Percentiles rank a stretch among this genome's conserved stretches.
Conservation (phyloP, 2,797 vertebrate species). For the Cephalopachus bancanus region DNA sequence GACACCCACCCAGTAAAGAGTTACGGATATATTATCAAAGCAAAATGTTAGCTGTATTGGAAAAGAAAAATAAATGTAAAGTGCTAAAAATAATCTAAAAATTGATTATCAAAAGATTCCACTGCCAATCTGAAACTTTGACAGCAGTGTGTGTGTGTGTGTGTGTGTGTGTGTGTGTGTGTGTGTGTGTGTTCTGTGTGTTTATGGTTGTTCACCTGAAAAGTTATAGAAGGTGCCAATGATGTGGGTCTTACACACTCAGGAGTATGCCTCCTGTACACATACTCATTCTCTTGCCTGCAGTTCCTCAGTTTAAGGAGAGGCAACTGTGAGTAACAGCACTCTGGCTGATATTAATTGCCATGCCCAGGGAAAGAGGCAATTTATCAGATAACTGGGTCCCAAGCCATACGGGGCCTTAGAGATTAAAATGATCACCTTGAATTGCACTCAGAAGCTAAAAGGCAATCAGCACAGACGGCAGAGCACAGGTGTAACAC, state of each 20-base stretch:
- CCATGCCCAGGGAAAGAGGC: slow-evolving; percentile 79
- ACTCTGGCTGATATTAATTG: slow-evolving; percentile 79
- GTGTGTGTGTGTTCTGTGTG: neutral
- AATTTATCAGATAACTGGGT: slow-evolving; percentile 82
- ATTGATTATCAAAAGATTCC: neutral
- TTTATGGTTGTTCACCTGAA: neutral
- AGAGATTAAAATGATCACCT: slow-evolving; percentile 85
- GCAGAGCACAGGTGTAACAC: slow-evolving; percentile 77
- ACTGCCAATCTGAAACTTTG: neutral
- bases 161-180: neutral
- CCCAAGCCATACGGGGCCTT: slow-evolving; percentile 76
- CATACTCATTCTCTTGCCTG: neutral
- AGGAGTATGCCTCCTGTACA: neutral
- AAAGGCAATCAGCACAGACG: slow-evolving; percentile 79
- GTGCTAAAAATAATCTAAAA: slow-evolving; percentile 20
- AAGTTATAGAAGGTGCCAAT: neutral
- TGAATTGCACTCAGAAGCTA: slow-evolving; percentile 84
- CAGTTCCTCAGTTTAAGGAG: slow-evolving; percentile 15
- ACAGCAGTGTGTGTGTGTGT: neutral
- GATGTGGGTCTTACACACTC: neutral
- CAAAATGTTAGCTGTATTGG: neutral
- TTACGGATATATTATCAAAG: slow-evolving; percentile 18
- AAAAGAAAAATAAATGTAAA: neutral
- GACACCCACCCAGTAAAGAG: neutral
- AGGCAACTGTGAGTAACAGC: slow-evolving; percentile 24